phyloP scores from a whole-genome alignment of 2,888 invertebrate species.

The Pardosa pseudoannulata region DNA sequence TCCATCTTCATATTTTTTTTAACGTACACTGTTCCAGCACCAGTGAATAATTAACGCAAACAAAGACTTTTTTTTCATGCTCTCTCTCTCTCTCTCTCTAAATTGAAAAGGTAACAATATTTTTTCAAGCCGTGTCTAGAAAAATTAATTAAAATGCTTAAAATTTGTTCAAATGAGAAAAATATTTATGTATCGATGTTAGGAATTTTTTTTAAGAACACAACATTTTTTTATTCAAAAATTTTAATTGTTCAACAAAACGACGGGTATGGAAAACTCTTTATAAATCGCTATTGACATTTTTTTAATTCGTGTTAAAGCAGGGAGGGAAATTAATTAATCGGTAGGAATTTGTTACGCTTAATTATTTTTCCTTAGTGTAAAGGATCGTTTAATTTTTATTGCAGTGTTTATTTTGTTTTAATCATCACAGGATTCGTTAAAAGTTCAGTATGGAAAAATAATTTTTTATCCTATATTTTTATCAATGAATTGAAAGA shows the following conservation, averaged over 20 bases:
- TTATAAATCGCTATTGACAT: too few relatives aligned
- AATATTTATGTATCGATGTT: slow-evolving; percentile 21
- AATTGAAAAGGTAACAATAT: not conserved
- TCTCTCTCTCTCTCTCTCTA: not conserved
- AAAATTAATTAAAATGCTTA: slow-evolving; percentile 38
- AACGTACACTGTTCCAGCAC: not conserved
- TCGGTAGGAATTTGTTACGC: slow-evolving; percentile 31
- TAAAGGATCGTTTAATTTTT: not conserved
- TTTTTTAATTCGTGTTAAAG: too few relatives aligned
- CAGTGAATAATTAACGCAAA: not conserved
- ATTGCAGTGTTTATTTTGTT: not conserved
- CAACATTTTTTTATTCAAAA: too few relatives aligned
- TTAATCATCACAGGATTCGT: too few relatives aligned
- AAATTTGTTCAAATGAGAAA: slow-evolving; percentile 18
- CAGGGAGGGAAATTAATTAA: slow-evolving; percentile 32
- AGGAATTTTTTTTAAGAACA: not conserved
- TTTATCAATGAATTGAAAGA: too few relatives aligned
- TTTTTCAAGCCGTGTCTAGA: slow-evolving; percentile 15
- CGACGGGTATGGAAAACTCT: too few relatives aligned
- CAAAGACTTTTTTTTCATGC: not conserved
- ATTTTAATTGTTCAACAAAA: too few relatives aligned
- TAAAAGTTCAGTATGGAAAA: too few relatives aligned
- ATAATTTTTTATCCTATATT: too few relatives aligned
- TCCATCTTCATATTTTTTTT: too few relatives aligned
- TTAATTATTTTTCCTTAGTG: slow-evolving; percentile 17